Evolutionary conservation across 1,140 invertebrate genomes (phyloP).

Genomic region (Saccostrea cuccullata): DNA sequence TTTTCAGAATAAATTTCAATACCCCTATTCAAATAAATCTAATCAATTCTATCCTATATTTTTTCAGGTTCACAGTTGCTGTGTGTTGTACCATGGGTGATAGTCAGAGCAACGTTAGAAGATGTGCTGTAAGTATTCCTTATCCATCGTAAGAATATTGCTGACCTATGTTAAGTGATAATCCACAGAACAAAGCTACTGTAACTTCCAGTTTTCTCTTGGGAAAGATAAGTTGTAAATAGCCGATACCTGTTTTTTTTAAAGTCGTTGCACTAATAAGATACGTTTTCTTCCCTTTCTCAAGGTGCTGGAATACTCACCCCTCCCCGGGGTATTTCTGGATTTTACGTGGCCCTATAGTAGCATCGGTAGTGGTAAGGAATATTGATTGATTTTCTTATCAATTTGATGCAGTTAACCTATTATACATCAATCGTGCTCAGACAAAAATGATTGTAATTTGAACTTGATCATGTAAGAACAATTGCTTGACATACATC

Average conservation of each 20-base stretch:
- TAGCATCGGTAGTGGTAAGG: conserved; percentile 84
- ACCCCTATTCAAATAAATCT: too few species aligned
- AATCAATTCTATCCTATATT: not conserved
- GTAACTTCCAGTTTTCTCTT: too few species aligned
- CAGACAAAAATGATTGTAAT: too few species aligned
- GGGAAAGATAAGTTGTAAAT: too few species aligned
- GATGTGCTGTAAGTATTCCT: conserved; percentile 68
- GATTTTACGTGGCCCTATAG: conserved; percentile 84
- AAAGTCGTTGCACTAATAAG: too few species aligned
- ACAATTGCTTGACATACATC: too few species aligned
- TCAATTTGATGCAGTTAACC: not conserved
- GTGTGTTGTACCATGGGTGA: conserved; percentile 71
- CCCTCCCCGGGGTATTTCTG: conserved; percentile 80
- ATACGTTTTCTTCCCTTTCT: not conserved
- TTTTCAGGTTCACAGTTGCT: conserved; percentile 64
- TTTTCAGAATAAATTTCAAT: too few species aligned
- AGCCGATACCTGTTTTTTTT: too few species aligned
- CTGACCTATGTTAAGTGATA: not conserved
- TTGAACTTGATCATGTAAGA: too few species aligned
- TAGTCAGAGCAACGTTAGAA: conserved; percentile 67
- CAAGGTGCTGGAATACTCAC: conserved; percentile 85
- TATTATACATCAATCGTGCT: not conserved
- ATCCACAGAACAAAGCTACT: too few species aligned
- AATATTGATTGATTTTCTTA: not conserved
- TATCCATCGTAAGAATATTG: not conserved